These are phyloP conservation scores for Gastrophryne carolinensis DNA, from an alignment of 2,797 vertebrate species.

Conservation along the genomic window DNA sequence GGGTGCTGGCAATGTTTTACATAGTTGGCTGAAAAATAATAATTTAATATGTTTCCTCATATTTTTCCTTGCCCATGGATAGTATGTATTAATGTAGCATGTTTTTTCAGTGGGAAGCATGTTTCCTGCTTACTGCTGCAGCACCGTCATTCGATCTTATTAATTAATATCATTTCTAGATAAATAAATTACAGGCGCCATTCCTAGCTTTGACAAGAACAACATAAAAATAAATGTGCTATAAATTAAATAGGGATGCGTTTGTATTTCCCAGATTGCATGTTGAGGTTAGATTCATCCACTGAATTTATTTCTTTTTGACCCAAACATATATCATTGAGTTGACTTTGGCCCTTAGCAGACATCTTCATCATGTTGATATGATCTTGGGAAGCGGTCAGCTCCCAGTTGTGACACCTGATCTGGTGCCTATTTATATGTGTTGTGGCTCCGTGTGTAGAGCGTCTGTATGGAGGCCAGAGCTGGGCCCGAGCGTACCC, in stretches of 20 bases:
- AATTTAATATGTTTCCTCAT: too few relatives aligned
- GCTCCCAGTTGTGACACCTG: not conserved
- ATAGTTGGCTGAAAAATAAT: too few relatives aligned
- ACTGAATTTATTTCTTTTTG: not conserved
- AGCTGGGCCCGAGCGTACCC: slow-evolving; percentile 26
- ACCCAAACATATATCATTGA: not conserved
- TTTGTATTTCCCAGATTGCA: not conserved
- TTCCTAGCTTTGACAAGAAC: not conserved
- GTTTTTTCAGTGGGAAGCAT: too few relatives aligned
- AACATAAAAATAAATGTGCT: not conserved
- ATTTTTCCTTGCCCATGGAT: too few relatives aligned
- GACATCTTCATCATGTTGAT: not conserved
- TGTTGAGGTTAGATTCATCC: not conserved
- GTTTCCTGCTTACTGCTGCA: too few relatives aligned
- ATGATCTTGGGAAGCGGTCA: not conserved
- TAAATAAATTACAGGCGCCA: too few relatives aligned
- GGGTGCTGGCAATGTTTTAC: too few relatives aligned
- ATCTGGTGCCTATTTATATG: not conserved
- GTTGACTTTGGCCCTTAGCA: slow-evolving; percentile 4
- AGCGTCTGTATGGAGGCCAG: not conserved
- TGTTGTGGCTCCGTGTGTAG: not conserved
- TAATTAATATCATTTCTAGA: too few relatives aligned
- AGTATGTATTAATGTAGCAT: too few relatives aligned
- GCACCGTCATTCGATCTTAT: too few relatives aligned
- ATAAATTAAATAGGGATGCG: not conserved